These are phyloP conservation scores for Trematocara nigrifrons DNA, from an alignment of 2,113 vertebrate genomes.

Conservation along the genomic window DNA sequence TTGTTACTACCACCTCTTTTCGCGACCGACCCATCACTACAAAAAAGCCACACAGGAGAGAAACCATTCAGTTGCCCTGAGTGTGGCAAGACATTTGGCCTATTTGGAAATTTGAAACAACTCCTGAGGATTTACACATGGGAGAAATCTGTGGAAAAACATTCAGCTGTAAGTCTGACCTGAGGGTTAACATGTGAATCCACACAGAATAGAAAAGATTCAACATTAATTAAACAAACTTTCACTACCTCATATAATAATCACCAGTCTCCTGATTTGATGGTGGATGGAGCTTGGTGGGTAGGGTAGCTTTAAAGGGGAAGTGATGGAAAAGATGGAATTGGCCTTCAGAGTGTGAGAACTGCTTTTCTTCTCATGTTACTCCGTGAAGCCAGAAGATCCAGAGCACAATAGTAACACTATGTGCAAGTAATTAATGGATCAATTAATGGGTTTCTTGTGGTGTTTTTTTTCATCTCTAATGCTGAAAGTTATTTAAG, in stretches of 20 bases:
- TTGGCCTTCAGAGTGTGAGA: neutral
- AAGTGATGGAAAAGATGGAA: rapidly evolving
- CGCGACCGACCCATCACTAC: rapidly evolving
- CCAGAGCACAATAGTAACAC: neutral
- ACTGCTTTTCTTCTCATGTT: neutral
- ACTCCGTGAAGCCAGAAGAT: rapidly evolving
- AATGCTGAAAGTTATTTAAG: neutral
- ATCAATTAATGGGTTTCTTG: neutral
- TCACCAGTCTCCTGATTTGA: neutral
- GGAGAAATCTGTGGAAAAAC: neutral
- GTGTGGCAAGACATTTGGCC: neutral
- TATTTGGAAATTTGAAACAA: neutral
- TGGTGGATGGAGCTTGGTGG: neutral
- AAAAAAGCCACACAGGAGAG: neutral
- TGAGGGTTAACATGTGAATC: neutral
- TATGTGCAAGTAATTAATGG: neutral
- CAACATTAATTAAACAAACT: neutral
- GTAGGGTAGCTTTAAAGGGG: neutral
- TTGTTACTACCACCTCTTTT: too few species aligned
- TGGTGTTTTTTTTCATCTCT: neutral
- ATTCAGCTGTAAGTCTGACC: neutral
- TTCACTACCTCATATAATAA: neutral
- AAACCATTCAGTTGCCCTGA: neutral
- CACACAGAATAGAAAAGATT: neutral
- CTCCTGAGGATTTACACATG: neutral